Base-by-base conservation (phyloP, 2,113 vertebrate species). In the Hiodon alosoides region DNA sequence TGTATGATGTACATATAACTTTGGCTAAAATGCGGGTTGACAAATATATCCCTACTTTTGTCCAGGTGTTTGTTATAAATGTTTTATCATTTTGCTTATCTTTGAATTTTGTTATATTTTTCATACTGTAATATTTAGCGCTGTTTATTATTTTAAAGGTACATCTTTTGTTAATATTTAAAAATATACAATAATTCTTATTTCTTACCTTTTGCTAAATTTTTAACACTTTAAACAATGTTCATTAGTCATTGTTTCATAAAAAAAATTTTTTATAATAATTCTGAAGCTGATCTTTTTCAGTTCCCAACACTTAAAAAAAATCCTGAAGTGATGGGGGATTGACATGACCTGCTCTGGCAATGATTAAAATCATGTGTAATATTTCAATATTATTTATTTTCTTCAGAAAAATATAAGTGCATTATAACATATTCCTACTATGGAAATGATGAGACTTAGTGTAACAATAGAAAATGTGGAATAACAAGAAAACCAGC, bases 51-150 rank as follows among this genome's bases (percentile, higher is more conserved):
- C 31, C 31, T 31, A 6, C 48, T 67, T 75, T 68, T 6, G 52
- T 67, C 10, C n/a, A 4, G 67, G 57, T 58, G 16, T 50, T n/a
- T 47, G 16, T 52, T 75, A 16, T 47, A 75, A 52, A 7, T 67
- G 64, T n/a, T 58, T 7, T 74, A 55, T 50, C 67, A 67, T 74
- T 57, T 48, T 14, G 4, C 14, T 47, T 61, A 48, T 50, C 46
- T 61, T 55, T 8, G 7, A 46, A 7, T 13, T 74, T 74, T 74
- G 11, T 62, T 72, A 16, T 71, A 71, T n/a, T n/a, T 47, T 71
- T 71, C 54, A 71, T 58, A 47, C 0, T 66, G 8, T 66, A 50
- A 67, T 66, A 57, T 57, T 14, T 67, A 55, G 31, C 50, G 46
- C 48, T 48, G 46, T 66, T 48, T 66, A 66, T 46, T 48, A 11